A percentile compares a stretch with the other conserved stretches of the same genome.
phyloP scores from a whole-genome alignment of 1,140 invertebrate genomes.

The Cydia splendana region DNA sequence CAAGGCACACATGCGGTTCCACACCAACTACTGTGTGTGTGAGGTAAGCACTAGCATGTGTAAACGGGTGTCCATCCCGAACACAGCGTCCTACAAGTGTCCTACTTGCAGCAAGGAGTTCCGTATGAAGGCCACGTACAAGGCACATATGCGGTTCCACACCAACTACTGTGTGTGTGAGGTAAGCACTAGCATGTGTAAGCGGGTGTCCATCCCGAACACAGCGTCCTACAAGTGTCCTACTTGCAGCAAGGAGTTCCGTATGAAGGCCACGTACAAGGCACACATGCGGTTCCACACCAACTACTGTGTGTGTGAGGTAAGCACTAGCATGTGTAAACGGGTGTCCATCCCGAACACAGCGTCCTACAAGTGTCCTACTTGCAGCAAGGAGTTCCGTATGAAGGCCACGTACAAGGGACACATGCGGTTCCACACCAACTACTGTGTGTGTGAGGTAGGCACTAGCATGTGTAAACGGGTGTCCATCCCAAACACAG shows the following conservation, averaged over 20 bases:
- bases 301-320: conserved; percentile 66
- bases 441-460: conserved; percentile 67
- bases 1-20: conserved; percentile 63
- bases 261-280: conserved; percentile 65
- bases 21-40: conserved; percentile 68
- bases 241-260: conserved; percentile 62
- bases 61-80: conserved; percentile 36
- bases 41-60: conserved; percentile 49
- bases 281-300: conserved; percentile 67
- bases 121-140: conserved; percentile 64
- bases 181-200: conserved; percentile 42
- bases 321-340: conserved; percentile 35
- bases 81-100: conserved; percentile 52
- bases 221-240: conserved; percentile 52
- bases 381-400: conserved; percentile 53
- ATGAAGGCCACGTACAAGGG: conserved; percentile 52
- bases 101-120: conserved; percentile 62
- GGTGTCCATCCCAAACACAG: conserved; percentile 39
- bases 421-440: conserved; percentile 65
- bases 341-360: conserved; percentile 39
- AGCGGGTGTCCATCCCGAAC: conserved; percentile 37
- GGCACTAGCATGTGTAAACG: background rate
- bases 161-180: conserved; percentile 68
- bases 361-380: conserved; percentile 52
- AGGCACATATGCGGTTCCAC: conserved; percentile 63